Conservation (phyloP, 2,888 invertebrate species). For the Alloplasta piceator region DNA sequence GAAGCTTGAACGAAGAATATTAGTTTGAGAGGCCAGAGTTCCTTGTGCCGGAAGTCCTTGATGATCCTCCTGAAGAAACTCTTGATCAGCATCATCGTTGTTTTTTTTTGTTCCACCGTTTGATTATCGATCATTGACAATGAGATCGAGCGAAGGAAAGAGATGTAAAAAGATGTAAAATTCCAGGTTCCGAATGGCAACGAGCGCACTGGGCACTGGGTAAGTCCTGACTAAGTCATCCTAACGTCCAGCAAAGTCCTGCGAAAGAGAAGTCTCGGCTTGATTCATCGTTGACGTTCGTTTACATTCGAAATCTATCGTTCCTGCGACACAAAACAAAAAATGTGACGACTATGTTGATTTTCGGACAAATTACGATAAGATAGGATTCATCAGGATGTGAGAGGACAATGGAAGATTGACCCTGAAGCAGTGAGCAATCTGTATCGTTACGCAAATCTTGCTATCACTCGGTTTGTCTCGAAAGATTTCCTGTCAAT, state of each 20-base stretch:
- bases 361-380: neutral
- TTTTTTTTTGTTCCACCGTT: slow-evolving; percentile 18
- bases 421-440: neutral
- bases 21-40: slow-evolving; percentile 89
- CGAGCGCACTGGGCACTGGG: slow-evolving; percentile 38
- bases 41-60: slow-evolving; percentile 89
- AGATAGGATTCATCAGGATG: neutral
- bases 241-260: slow-evolving; percentile 40
- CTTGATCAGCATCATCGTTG: slow-evolving; percentile 86
- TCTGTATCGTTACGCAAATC: neutral
- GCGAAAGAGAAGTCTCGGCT: slow-evolving; percentile 9
- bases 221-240: slow-evolving; percentile 54
- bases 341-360: neutral
- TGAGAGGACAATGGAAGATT: no score
- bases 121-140: neutral
- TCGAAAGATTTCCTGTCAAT: neutral
- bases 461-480: neutral
- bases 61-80: slow-evolving; percentile 88
- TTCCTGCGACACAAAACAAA: neutral
- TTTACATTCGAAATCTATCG: neutral
- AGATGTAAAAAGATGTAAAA: slow-evolving; percentile 38
- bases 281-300: neutral
- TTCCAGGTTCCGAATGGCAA: slow-evolving; percentile 49
- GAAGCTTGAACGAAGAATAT: slow-evolving; percentile 92
- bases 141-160: no score